Evolutionary conservation across 2,113 vertebrate genomes (phyloP).

Genomic region (Semicossyphus pulcher): DNA sequence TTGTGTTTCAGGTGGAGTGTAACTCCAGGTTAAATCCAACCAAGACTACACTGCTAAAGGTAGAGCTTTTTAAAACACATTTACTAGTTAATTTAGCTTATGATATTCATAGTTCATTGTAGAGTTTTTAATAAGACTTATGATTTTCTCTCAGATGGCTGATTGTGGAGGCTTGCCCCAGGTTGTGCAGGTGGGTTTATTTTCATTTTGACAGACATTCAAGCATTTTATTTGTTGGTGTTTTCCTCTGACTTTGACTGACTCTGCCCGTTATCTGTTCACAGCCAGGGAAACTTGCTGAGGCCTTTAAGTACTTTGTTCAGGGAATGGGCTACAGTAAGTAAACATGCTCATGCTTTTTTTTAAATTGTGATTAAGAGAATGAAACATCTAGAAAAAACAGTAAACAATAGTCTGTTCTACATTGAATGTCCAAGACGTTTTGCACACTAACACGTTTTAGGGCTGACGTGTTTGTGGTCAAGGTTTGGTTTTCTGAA

Average conservation of each 20-base stretch:
- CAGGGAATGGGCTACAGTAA: constrained; percentile 90
- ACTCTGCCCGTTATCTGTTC: constrained; percentile 28
- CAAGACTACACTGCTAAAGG: constrained; percentile 96
- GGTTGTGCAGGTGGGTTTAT: constrained; percentile 91
- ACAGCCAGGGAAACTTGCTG: constrained; percentile 86
- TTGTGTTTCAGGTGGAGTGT: constrained; percentile 92
- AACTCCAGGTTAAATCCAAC: constrained; percentile 96
- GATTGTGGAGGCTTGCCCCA: constrained; percentile 97
- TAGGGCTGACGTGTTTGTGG: constrained; percentile 63
- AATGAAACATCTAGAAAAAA: constrained; percentile 5
- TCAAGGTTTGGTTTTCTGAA: constrained; percentile 20
- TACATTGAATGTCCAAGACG: background rate
- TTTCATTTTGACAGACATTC: background rate
- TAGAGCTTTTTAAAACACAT: constrained; percentile 37
- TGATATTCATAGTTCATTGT: background rate
- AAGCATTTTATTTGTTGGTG: background rate
- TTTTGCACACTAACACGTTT: constrained; percentile 34
- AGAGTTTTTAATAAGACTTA: background rate
- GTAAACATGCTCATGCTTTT: constrained; percentile 48
- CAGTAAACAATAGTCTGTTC: background rate
- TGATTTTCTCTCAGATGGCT: constrained; percentile 88
- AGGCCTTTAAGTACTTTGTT: constrained; percentile 88
- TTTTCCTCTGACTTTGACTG: background rate
- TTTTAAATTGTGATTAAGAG: background rate
- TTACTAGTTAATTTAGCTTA: too few relatives aligned